Conservation (phyloP, 2,888 invertebrate species). For the Neoaliturus tenellus region DNA sequence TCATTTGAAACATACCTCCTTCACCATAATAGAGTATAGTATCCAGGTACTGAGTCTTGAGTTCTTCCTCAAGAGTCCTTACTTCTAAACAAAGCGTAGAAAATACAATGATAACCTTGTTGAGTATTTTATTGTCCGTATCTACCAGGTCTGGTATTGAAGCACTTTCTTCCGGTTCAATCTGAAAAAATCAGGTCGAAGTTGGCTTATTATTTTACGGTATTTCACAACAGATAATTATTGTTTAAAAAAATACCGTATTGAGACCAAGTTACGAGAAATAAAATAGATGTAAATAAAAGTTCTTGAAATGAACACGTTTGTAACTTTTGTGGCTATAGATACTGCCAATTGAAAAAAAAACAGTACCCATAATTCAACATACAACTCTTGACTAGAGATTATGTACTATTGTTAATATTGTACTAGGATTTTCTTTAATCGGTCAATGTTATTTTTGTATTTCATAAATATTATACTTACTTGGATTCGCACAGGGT, state of each 20-base stretch:
- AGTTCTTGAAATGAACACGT: too few relatives aligned
- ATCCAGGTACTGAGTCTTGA: slow-evolving; percentile 76
- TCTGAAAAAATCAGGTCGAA: slow-evolving; percentile 7
- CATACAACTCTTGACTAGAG: too few relatives aligned
- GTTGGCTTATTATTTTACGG: too few relatives aligned
- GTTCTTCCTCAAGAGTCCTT: slow-evolving; percentile 80
- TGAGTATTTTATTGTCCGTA: slow-evolving; percentile 89
- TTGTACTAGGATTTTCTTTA: too few relatives aligned
- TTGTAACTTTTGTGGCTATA: too few relatives aligned
- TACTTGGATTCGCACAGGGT: slow-evolving; percentile 68
- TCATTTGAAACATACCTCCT: slow-evolving; percentile 71
- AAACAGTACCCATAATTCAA: too few relatives aligned
- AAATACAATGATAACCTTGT: slow-evolving; percentile 87
- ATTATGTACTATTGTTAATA: too few relatives aligned
- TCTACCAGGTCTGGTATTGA: slow-evolving; percentile 79
- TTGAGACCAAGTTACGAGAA: too few relatives aligned
- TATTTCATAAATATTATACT: neutral
- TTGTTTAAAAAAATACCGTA: too few relatives aligned
- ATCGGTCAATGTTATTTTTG: neutral
- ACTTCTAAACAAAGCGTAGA: slow-evolving; percentile 88
- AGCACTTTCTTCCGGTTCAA: slow-evolving; percentile 59
- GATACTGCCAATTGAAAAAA: too few relatives aligned
- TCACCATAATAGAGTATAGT: slow-evolving; percentile 82
- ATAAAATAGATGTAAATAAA: too few relatives aligned
- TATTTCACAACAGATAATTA: too few relatives aligned